Evolutionary conservation across 2,113 vertebrate genomes (phyloP).

Genomic region (Polyodon spathula): DNA sequence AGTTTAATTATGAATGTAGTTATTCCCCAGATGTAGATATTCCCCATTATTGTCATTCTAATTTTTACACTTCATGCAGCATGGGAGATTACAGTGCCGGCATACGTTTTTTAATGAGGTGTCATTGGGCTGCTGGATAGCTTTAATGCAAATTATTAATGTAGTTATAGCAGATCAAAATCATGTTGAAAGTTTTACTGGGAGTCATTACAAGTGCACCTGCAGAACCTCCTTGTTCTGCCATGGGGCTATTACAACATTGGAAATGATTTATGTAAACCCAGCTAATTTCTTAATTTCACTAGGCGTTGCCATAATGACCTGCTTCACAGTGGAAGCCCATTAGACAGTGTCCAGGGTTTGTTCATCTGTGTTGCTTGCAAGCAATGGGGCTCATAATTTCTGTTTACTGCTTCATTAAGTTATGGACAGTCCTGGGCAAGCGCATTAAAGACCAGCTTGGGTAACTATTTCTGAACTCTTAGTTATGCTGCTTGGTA

Average conservation of each 20-base stretch:
- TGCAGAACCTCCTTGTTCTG: neutral
- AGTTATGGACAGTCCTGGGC: neutral
- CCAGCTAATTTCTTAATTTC: neutral
- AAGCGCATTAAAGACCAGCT: neutral
- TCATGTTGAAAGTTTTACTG: neutral
- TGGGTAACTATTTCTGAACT: neutral
- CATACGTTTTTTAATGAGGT: constrained; percentile 6
- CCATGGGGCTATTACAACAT: too few relatives aligned
- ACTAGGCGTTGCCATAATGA: neutral
- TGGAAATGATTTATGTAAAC: too few relatives aligned
- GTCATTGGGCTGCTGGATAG: constrained; percentile 4
- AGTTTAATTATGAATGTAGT: constrained; percentile 10
- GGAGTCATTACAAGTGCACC: neutral
- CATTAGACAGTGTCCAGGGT: neutral
- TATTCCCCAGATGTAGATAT: constrained; percentile 9
- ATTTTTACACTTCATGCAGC: neutral
- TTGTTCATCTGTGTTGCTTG: constrained; percentile 1
- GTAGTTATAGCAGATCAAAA: too few relatives aligned
- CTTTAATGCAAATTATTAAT: neutral
- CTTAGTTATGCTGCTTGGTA: neutral
- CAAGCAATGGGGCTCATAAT: neutral
- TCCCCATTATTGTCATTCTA: neutral
- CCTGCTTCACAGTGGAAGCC: neutral
- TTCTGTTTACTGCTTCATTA: constrained; percentile 4
- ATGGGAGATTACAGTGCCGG: neutral